These are phyloP conservation scores for Ancistrus triradiatus DNA, from an alignment of 2,113 vertebrate species.

Conservation along the genomic window DNA sequence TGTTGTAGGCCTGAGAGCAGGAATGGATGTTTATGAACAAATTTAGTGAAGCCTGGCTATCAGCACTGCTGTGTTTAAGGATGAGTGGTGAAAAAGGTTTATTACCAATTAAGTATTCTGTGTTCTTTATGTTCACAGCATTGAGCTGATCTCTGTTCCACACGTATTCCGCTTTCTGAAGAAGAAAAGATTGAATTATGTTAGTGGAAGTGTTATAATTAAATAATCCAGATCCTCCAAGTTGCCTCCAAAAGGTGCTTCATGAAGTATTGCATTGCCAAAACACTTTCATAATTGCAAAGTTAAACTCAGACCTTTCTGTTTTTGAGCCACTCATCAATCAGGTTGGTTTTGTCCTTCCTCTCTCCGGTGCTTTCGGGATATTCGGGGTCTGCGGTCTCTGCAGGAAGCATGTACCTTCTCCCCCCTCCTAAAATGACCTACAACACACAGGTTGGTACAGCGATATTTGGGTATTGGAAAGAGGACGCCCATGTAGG, in stretches of 20 bases:
- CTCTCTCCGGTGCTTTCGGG: conserved; percentile 12
- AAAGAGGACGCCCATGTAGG: not conserved
- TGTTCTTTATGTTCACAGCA: conserved; percentile 54
- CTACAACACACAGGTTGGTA: conserved; percentile 51
- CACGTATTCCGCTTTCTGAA: conserved; percentile 67
- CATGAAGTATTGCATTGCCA: no score
- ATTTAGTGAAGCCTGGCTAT: no score
- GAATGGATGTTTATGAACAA: no score
- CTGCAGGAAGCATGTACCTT: conserved; percentile 65
- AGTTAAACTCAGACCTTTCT: no score
- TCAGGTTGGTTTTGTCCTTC: conserved; percentile 62
- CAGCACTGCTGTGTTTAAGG: no score
- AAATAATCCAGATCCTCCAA: no score
- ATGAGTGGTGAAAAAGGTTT: not conserved
- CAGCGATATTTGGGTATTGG: not conserved
- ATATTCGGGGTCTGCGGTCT: conserved; percentile 65
- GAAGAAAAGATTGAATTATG: no score
- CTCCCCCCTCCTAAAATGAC: conserved; percentile 78
- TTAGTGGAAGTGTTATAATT: no score
- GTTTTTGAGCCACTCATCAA: conserved; percentile 57
- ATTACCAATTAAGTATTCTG: conserved; percentile 73
- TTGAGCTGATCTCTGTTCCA: conserved; percentile 70
- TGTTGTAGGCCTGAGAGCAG: no score
- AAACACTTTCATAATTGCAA: no score
- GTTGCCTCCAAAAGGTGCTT: no score